A percentile compares a stretch with the other conserved stretches of the same genome.
phyloP scores from a whole-genome alignment of 37 sponge, comb jelly and placozoan genomes.

The Oopsacas minuta region DNA sequence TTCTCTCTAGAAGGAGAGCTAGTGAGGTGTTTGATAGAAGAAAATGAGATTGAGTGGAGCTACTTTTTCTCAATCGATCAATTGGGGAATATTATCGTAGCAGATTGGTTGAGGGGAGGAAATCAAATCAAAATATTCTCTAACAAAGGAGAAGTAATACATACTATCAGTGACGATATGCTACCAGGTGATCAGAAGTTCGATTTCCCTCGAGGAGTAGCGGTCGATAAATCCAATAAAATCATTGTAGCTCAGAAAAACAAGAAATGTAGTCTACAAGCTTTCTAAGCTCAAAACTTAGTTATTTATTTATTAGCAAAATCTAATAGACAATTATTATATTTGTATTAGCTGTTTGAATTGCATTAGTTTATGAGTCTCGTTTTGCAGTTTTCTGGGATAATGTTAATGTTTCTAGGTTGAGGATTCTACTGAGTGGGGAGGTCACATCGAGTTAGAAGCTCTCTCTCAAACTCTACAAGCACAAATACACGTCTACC shows the following conservation, averaged over 20 bases:
- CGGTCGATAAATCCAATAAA: not conserved
- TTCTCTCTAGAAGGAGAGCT: slow-evolving; percentile 19
- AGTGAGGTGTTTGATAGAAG: not conserved
- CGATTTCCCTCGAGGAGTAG: not conserved
- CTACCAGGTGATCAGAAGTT: not conserved
- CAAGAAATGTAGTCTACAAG: not conserved
- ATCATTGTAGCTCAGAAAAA: not conserved
- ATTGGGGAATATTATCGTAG: slow-evolving; percentile 9
- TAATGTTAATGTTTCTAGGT: no score
- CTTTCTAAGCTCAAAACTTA: not conserved
- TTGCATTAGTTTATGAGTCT: no score
- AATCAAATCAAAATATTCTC: not conserved
- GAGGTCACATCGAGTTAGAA: not conserved
- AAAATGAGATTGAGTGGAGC: not conserved
- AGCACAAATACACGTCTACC: not conserved
- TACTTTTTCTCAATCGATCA: not conserved
- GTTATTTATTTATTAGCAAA: no score
- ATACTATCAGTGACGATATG: not conserved
- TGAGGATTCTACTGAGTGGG: not conserved
- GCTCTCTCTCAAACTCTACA: not conserved
- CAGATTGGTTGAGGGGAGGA: not conserved
- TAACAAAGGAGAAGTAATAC: not conserved
- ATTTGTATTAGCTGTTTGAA: no score
- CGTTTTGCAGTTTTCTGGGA: no score
- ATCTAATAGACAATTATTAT: no score